Evolutionary conservation across 2,113 vertebrate genomes (phyloP).

Genomic region (Monarcha castaneiventris): DNA sequence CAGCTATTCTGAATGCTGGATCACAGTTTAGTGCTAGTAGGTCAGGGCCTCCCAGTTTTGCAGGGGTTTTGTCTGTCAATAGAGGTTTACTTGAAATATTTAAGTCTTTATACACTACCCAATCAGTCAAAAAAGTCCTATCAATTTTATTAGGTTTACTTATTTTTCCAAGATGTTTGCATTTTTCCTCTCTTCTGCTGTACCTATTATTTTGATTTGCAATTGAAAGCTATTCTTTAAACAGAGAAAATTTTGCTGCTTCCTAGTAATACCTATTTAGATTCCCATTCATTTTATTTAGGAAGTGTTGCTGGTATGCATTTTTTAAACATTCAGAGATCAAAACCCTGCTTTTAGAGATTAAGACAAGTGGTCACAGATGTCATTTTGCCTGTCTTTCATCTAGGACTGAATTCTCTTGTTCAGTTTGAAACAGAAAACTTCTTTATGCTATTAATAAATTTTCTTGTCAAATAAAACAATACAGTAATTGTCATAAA

Average conservation of each 20-base stretch:
- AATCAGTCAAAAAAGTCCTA: neutral
- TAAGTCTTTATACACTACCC: neutral
- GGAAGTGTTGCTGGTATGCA: neutral
- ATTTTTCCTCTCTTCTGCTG: neutral
- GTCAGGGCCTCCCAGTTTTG: neutral
- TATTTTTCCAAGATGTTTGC: neutral
- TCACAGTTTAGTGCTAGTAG: neutral
- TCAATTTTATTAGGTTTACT: neutral
- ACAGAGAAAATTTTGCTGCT: neutral
- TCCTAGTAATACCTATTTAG: neutral
- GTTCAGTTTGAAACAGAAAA: neutral
- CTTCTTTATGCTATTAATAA: neutral
- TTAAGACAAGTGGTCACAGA: neutral
- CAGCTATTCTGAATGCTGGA: neutral
- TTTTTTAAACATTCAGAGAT: neutral
- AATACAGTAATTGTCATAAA: neutral
- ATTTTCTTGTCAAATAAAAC: neutral
- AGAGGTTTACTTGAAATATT: neutral
- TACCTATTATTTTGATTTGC: neutral
- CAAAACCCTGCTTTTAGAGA: neutral
- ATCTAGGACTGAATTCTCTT: neutral
- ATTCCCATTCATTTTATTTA: neutral
- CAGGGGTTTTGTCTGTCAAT: neutral
- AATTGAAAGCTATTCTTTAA: neutral
- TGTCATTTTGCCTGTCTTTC: neutral